Percentiles rank a stretch among this genome's conserved stretches.
phyloP scores from a whole-genome alignment of 37 sponge, comb jelly and placozoan species.

The Cliona cf. orientalis region DNA sequence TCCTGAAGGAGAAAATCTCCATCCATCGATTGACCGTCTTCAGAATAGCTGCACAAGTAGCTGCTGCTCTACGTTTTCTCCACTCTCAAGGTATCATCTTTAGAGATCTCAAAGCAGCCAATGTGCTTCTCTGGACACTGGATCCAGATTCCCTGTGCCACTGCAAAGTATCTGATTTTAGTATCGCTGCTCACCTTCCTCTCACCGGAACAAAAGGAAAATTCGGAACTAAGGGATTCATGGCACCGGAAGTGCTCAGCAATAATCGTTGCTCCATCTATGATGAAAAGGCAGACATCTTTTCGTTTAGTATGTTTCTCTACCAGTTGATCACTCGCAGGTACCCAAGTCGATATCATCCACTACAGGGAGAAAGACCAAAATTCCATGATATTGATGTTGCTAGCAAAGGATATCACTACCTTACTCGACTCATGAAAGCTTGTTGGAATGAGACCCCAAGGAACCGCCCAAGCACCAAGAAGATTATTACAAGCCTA shows the following conservation, averaged over 20 bases:
- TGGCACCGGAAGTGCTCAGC: conserved; percentile 81
- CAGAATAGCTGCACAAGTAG: conserved; percentile 76
- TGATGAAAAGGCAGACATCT: conserved; percentile 75
- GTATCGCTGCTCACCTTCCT: conserved; percentile 50
- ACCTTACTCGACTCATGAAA: conserved; percentile 68
- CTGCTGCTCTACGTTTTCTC: conserved; percentile 72
- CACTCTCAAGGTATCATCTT: conserved; percentile 74
- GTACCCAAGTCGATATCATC: conserved; percentile 51
- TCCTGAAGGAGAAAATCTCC: conserved; percentile 44
- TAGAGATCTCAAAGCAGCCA: conserved; percentile 81
- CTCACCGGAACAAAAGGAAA: conserved; percentile 63
- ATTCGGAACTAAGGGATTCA: conserved; percentile 83
- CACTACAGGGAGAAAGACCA: conserved; percentile 59
- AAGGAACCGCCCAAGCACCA: conserved; percentile 44
- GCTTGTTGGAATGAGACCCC: conserved; percentile 74
- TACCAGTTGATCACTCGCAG: conserved; percentile 80
- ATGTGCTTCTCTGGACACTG: conserved; percentile 85
- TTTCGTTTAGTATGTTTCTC: conserved; percentile 79
- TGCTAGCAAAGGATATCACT: conserved; percentile 43
- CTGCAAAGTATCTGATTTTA: conserved; percentile 86
- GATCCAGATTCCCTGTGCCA: too few species aligned
- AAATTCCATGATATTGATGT: conserved; percentile 49
- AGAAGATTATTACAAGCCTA: conserved; percentile 24
- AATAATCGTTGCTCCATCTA: conserved; percentile 55
- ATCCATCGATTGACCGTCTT: conserved; percentile 59